Conservation (phyloP, 2,888 invertebrate genomes). For the Xestia sexstrigata region DNA sequence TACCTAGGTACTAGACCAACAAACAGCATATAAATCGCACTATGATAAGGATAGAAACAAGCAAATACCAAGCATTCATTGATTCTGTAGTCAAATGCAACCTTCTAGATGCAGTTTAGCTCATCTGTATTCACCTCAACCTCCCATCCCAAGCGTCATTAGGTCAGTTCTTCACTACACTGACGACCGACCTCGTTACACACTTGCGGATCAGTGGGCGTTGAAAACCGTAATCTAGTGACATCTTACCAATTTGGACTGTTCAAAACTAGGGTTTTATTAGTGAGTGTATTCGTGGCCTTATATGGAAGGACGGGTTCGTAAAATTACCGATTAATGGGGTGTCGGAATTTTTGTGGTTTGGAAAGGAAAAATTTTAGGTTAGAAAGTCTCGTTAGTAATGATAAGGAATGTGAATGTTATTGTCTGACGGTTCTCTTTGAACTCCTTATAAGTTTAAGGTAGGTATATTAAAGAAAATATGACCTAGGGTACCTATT, state of each 20-base stretch:
- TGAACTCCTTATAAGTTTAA: not conserved
- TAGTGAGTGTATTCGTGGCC: conserved; percentile 14
- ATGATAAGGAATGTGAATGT: conserved; percentile 14
- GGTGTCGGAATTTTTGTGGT: conserved; percentile 21
- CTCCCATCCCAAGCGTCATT: conserved; percentile 8
- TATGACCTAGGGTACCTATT: no score
- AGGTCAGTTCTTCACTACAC: conserved; percentile 42
- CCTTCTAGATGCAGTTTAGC: not conserved
- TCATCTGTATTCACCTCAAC: conserved; percentile 24
- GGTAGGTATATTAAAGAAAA: no score
- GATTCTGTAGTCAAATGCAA: not conserved
- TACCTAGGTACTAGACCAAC: no score
- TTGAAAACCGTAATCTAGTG: conserved; percentile 60
- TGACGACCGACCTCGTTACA: conserved; percentile 49
- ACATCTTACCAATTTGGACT: conserved; percentile 50
- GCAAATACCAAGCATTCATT: not conserved
- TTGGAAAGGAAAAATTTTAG: not conserved
- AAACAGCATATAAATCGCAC: no score
- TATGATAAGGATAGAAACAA: no score
- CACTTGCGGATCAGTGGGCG: conserved; percentile 57
- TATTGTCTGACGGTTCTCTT: not conserved
- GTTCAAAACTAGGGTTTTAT: conserved; percentile 10
- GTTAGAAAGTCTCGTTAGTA: conserved; percentile 12
- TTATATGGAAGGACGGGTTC: conserved; percentile 22
- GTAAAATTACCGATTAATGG: conserved; percentile 2